Evolutionary conservation across 2,888 invertebrate species (phyloP).

Genomic region (Dichetophora obliterata): DNA sequence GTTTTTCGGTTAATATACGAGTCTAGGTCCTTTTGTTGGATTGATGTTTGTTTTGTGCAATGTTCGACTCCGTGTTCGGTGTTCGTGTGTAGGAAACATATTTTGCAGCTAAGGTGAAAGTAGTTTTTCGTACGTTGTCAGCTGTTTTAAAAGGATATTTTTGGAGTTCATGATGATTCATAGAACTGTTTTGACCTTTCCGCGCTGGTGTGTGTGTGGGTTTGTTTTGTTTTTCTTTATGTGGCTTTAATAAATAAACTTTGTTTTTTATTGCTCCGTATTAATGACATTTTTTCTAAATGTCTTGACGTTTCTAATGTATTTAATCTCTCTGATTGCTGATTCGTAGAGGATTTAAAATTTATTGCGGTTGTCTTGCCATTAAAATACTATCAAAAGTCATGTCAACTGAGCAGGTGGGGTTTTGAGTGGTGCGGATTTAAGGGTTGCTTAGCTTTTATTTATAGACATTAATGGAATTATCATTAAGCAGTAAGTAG

Average conservation of each 20-base stretch:
- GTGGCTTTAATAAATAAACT: background rate
- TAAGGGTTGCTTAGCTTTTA: too few species aligned
- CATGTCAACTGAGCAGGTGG: too few species aligned
- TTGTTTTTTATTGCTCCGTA: background rate
- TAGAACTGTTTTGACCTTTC: background rate
- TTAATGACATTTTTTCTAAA: background rate
- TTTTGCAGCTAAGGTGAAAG: slow-evolving; percentile 14
- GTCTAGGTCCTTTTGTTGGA: too few species aligned
- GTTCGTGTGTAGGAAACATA: background rate
- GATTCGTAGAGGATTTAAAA: too few species aligned
- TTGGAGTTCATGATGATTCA: slow-evolving; percentile 22
- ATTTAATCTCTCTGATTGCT: too few species aligned
- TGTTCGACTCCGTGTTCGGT: background rate
- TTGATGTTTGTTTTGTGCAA: too few species aligned
- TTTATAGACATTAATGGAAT: too few species aligned
- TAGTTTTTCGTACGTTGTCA: slow-evolving; percentile 16
- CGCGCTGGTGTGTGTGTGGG: background rate
- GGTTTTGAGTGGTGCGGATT: too few species aligned
- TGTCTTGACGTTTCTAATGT: background rate
- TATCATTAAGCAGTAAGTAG: too few species aligned
- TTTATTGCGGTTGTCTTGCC: too few species aligned
- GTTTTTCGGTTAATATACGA: background rate
- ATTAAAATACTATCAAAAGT: too few species aligned
- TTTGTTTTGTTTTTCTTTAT: background rate
- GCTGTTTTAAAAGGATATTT: background rate